Conservation (phyloP, 2,113 vertebrate genomes). For the Hiodon tergisus region DNA sequence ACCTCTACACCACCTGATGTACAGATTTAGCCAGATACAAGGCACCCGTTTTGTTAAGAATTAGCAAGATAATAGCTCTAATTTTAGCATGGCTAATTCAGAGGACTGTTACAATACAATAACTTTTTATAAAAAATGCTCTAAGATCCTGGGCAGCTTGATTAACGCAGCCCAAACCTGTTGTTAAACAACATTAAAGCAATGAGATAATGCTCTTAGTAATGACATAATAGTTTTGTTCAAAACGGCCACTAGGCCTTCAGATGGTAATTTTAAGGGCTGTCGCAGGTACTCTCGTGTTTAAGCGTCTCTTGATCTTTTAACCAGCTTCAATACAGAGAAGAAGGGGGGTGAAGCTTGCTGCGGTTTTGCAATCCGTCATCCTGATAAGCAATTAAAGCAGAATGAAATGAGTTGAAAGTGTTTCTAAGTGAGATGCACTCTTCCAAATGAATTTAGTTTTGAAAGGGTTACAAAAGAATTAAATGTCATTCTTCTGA, state of each 20-base stretch:
- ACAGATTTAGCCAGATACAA: no score
- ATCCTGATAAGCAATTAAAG: slow-evolving; percentile 66
- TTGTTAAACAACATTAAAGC: not conserved
- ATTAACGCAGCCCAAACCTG: no score
- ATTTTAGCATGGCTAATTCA: no score
- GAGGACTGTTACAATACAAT: no score
- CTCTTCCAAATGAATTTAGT: slow-evolving; percentile 57
- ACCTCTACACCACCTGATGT: no score
- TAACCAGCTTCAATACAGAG: slow-evolving; percentile 52
- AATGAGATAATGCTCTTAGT: slow-evolving; percentile 16
- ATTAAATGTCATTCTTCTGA: slow-evolving; percentile 71
- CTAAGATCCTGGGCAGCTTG: no score
- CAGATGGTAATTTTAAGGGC: slow-evolving; percentile 53
- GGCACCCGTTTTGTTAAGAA: no score
- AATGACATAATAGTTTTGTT: slow-evolving; percentile 43
- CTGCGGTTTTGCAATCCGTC: slow-evolving; percentile 57
- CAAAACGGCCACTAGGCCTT: slow-evolving; percentile 34
- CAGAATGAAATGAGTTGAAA: slow-evolving; percentile 55
- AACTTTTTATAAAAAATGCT: no score
- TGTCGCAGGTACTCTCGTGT: no score
- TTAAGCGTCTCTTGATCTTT: slow-evolving; percentile 41
- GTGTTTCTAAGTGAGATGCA: slow-evolving; percentile 55
- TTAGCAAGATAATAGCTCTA: no score
- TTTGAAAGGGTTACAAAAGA: slow-evolving; percentile 77
- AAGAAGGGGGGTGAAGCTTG: slow-evolving; percentile 36